These are phyloP conservation scores for Chloropsis hardwickii DNA, from an alignment of 2,113 vertebrate species.

Conservation along the genomic window DNA sequence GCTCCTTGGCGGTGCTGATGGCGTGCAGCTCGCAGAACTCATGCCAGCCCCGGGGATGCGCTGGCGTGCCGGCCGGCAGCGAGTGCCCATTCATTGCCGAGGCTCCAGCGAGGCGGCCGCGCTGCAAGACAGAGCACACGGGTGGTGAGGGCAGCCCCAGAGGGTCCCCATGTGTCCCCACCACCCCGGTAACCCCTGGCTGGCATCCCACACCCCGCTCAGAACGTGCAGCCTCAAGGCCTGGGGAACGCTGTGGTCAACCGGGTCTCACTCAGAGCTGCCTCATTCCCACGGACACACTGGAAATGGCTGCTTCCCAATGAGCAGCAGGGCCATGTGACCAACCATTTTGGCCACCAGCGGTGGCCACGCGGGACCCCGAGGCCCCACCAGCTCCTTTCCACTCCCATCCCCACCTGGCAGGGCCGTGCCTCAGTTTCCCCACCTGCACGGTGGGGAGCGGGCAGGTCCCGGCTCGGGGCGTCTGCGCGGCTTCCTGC, in stretches of 20 bases:
- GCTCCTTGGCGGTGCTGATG: conserved; percentile 85
- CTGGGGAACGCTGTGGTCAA: fast-evolving
- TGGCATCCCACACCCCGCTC: fast-evolving
- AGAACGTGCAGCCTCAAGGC: fast-evolving
- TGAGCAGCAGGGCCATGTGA: fast-evolving
- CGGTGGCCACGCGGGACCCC: fast-evolving
- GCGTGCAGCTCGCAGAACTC: conserved; percentile 97
- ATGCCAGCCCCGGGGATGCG: conserved; percentile 86
- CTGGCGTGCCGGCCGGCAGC: conserved; percentile 69
- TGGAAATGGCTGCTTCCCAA: fast-evolving
- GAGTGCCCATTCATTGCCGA: conserved; percentile 96
- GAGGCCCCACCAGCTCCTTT: fast-evolving
- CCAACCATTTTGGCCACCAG: fast-evolving
- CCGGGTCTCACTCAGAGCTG: fast-evolving
- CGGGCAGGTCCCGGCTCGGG: background rate
- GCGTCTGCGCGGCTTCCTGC: background rate
- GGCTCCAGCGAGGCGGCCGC: conserved; percentile 77
- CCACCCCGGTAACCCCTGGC: fast-evolving
- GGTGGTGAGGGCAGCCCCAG: background rate
- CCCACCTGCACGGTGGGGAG: background rate
- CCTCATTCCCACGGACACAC: fast-evolving
- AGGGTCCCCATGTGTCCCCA: fast-evolving
- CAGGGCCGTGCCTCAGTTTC: conserved; percentile 30
- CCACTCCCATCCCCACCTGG: background rate
- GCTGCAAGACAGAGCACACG: conserved; percentile 70